These are phyloP conservation scores for Drosophila aff. DNA, from an alignment of 1,140 invertebrate species.

Conservation along the genomic window DNA sequence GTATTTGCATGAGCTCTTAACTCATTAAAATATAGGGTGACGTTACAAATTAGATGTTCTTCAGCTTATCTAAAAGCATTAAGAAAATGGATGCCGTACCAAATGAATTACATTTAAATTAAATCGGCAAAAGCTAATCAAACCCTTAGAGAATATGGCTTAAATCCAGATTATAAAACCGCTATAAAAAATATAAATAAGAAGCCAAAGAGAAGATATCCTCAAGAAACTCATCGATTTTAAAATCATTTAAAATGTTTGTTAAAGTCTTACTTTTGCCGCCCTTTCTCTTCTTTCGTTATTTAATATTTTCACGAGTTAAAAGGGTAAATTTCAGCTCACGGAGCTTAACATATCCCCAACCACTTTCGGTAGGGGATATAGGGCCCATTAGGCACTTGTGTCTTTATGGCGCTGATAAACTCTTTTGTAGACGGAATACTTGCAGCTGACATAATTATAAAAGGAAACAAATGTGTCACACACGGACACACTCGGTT, in stretches of 20 bases:
- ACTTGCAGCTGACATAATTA: conserved; percentile 81
- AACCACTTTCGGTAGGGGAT: conserved; percentile 15
- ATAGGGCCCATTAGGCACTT: conserved; percentile 41
- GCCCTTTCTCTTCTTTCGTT: background rate
- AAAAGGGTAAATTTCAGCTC: conserved; percentile 5
- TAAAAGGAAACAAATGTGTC: conserved; percentile 80
- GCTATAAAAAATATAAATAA: background rate
- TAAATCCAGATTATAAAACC: background rate
- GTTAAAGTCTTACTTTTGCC: background rate
- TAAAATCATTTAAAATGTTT: background rate
- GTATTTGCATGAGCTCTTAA: background rate
- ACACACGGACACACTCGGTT: conserved; percentile 42
- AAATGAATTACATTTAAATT: background rate
- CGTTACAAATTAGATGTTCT: background rate
- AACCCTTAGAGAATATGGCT: background rate
- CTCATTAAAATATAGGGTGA: background rate
- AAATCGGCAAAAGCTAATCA: background rate
- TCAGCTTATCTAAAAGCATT: background rate
- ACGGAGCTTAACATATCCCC: conserved; percentile 14
- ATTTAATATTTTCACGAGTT: conserved; percentile 15
- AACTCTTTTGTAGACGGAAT: conserved; percentile 74
- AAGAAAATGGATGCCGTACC: background rate
- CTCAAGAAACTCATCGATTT: background rate
- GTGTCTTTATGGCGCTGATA: conserved; percentile 63
- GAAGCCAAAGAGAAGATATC: background rate